Evolutionary conservation across 2,113 vertebrate species (phyloP).

Genomic region (Trichomycterus rosablanca): DNA sequence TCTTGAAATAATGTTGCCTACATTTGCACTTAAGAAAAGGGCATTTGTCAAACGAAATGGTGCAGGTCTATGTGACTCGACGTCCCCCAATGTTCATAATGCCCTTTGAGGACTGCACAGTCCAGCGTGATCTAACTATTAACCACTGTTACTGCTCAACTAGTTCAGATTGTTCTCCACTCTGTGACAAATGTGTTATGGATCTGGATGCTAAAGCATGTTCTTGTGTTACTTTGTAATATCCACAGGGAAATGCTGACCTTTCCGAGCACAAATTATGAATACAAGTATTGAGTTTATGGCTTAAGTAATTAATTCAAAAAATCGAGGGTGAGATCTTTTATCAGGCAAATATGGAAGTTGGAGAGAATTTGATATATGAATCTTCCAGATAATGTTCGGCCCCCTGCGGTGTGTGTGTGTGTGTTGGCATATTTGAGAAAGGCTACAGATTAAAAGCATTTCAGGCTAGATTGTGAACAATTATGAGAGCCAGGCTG

Average conservation of each 20-base stretch:
- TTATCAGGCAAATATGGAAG: conserved; percentile 9
- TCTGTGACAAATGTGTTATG: conserved; percentile 43
- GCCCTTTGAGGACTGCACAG: neutral
- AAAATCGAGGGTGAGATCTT: conserved; percentile 12
- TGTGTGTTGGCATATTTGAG: conserved; percentile 24
- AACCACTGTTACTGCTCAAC: conserved; percentile 26
- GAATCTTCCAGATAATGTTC: conserved; percentile 17
- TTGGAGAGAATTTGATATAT: conserved; percentile 24
- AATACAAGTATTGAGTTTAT: conserved; percentile 35
- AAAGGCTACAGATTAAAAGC: conserved; percentile 47
- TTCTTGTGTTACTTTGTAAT: conserved; percentile 29
- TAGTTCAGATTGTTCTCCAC: conserved; percentile 18
- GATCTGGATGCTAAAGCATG: conserved; percentile 33
- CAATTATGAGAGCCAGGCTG: conserved; percentile 44
- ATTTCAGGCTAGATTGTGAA: conserved; percentile 57
- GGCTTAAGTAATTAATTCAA: conserved; percentile 33
- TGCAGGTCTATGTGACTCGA: neutral
- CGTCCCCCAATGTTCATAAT: neutral
- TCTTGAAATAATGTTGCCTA: no score
- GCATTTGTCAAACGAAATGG: neutral
- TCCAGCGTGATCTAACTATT: conserved; percentile 21
- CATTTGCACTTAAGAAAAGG: no score
- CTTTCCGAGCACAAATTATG: conserved; percentile 30
- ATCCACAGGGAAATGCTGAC: conserved; percentile 30
- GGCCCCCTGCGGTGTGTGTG: conserved; percentile 13